Evolutionary conservation across 2,888 invertebrate genomes (phyloP).

Genomic region (Athetis lepigone): DNA sequence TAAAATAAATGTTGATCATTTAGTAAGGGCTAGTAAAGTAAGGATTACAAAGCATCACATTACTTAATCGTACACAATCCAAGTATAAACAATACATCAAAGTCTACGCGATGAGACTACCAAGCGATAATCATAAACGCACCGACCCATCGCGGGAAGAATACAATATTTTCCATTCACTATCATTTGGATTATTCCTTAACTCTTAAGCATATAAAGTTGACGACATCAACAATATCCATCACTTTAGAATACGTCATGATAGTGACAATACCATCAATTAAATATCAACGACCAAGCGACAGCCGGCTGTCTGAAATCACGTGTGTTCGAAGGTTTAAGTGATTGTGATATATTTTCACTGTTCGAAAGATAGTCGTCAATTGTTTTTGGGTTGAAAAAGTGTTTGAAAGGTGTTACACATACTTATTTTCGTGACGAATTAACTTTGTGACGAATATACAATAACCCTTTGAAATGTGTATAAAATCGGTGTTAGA

Average conservation of each 20-base stretch:
- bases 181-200: constrained; percentile 47
- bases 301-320: no score
- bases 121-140: constrained; percentile 37
- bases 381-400: not conserved
- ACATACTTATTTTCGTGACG: no score
- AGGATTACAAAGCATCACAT: not conserved
- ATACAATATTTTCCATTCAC: constrained; percentile 54
- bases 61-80: constrained; percentile 15
- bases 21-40: not conserved
- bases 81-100: constrained; percentile 30
- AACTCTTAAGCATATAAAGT: constrained; percentile 36
- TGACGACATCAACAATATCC: not conserved
- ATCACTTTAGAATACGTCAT: constrained; percentile 36
- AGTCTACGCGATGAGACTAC: constrained; percentile 25
- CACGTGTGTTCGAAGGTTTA: no score
- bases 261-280: constrained; percentile 30
- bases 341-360: not conserved
- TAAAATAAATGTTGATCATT: not conserved
- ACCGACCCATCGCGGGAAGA: constrained; percentile 25
- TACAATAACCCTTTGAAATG: no score
- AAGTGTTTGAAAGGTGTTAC: constrained; percentile 29
- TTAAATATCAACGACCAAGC: no score
- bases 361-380: not conserved
- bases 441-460: no score
- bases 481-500: constrained; percentile 10